phyloP scores from a whole-genome alignment of 1,140 invertebrate species.

The Nephila pilipes region DNA sequence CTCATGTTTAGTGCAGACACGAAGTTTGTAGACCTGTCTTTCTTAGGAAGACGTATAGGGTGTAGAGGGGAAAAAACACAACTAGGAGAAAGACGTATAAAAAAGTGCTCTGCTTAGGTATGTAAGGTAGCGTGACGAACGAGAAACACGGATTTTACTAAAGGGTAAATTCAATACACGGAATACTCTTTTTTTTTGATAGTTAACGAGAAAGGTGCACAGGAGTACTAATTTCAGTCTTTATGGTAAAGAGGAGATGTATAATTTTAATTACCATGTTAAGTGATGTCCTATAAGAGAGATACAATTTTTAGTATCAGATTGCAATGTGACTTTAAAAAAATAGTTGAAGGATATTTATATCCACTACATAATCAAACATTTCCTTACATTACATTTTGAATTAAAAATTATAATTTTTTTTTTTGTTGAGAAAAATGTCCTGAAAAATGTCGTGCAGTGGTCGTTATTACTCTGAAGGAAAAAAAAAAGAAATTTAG shows the following conservation, averaged over 20 bases:
- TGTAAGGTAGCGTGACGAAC: slow-evolving; percentile 34
- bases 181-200: not conserved
- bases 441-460: too few species aligned
- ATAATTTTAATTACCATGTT: not conserved
- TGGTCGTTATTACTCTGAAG: too few species aligned
- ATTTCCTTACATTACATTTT: too few species aligned
- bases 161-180: slow-evolving; percentile 4
- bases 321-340: too few species aligned
- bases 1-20: slow-evolving; percentile 54
- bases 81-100: not conserved
- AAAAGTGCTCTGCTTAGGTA: slow-evolving; percentile 4
- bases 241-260: not conserved
- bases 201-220: not conserved
- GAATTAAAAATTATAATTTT: too few species aligned
- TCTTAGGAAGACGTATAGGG: slow-evolving; percentile 19
- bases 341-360: too few species aligned
- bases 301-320: too few species aligned
- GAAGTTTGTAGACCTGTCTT: slow-evolving; percentile 53
- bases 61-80: slow-evolving; percentile 15
- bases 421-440: too few species aligned
- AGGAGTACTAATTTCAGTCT: not conserved
- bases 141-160: slow-evolving; percentile 16
- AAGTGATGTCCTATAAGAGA: too few species aligned
- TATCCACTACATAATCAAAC: too few species aligned
- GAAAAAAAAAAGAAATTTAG: too few species aligned